Evolutionary conservation across 2,797 vertebrate genomes (phyloP), one percentile per base, ranked within the genome.

Genomic region (Mionectes olivaceus): DNA sequence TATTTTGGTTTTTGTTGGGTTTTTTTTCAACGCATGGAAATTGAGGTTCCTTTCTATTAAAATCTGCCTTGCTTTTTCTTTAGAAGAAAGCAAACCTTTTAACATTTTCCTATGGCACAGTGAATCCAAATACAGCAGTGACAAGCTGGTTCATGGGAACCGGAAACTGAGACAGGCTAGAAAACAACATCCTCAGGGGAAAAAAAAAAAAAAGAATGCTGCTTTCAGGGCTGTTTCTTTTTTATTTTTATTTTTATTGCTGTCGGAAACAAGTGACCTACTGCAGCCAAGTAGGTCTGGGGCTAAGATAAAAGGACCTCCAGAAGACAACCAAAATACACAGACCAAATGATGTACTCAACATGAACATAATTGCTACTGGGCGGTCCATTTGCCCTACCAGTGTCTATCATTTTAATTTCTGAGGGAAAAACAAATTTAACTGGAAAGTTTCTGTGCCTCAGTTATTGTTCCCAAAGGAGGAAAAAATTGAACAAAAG

Each of bases 211-310:
- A 4, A 27, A 67, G 6, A 88, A 71, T 33, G 46, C 52, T 86
- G 61, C 83, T 91, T 88, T 86, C 60, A 86, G 79, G 44, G 47
- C 39, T 87, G 21, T 47, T 91, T 68, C 60, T 91, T 83, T 77
- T 77, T 86, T 86, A 43, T 82, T 89, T 83, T 89, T 92, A 90
- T 71, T 96, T 96, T 91, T 94, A 90, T 89, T 94, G 77, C 91
- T 84, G 60, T 95, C 19, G 77, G 95, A 97, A 96, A 94, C 85
- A 93, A 96, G 70, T 96, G 93, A 94, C 96, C 93, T 94, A 76
- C 91, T 95, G 85, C 77, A 92, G 94, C 80, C 94, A 90, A 96
- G 74, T 55, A 90, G 87, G 87, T 83, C 83, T 94, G 74, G 19
- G 77, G 91, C 93, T 94, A 95, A 94, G 95, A 94, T 95, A 91